Base-by-base conservation (phyloP, 2,113 vertebrate species). In the Calidris pugnax region DNA sequence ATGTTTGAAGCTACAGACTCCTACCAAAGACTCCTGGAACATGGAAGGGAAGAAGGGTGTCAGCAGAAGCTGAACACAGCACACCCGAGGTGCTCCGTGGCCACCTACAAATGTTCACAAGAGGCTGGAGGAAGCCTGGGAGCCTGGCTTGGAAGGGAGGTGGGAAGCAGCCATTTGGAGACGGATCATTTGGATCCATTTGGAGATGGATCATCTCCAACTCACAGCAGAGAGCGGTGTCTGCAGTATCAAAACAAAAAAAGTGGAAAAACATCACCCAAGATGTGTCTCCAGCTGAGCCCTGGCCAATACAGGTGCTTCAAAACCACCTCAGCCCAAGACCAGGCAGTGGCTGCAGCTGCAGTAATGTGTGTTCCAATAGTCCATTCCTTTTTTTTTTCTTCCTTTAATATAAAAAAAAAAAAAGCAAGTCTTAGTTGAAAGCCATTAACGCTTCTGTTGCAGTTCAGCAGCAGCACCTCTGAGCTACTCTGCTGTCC, bases 401-500 rank as follows among this genome's bases (percentile, higher is more conserved):
- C n/a, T 33, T 9, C 15, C 16, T 96, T 94, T 79, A 89, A 79
- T 93, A 84, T 20, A 85, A 47, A 47, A 47, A 45, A 41, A 41
- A 93, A 93, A 93, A 85, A 45, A 24, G 5, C 56, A 59, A 78
- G 27, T 57, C 68, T 47, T 17, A 60, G 57, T 17, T 39, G 2
- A 10, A 80, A 59, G 71, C 60, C 43, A 39, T 84, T 1, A 28
- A 60, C 0, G 0, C 30, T 47, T 55, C 87, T 4, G 1, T 53
- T 72, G 73, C 59, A 69, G 90, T 53, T 74, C 79, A n/a, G 2
- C 28, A 8, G 26, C 14, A 6, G 82, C 37, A 47, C 14, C 79
- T 80, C 82, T 8, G 68, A 64, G 68, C 96, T 98, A 99, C 79
- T 99, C 99, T 0, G 99, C 98, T 95, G 99, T 97, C 99, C 99